Evolutionary conservation across 2,888 invertebrate species (phyloP).

Genomic region (Strigamia crassipes): DNA sequence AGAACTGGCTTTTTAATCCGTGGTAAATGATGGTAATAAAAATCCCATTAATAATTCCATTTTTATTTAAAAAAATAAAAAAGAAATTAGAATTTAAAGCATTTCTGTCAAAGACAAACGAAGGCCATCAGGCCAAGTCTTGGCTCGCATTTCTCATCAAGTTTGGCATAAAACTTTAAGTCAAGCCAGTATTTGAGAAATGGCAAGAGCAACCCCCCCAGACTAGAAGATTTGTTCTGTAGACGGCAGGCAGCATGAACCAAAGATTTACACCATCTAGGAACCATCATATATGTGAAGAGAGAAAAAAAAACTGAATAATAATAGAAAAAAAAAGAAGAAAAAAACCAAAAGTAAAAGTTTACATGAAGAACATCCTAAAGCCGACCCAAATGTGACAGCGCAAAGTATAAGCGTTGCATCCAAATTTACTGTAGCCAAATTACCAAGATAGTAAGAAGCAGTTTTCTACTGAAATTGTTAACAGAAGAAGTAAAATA

Average conservation of each 20-base stretch:
- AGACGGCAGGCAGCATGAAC: slow-evolving; percentile 16
- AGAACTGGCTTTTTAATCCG: no score
- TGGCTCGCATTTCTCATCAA: slow-evolving; percentile 5
- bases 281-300: not conserved
- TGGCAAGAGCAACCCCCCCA: not conserved
- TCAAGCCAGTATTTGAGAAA: not conserved
- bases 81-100: not conserved
- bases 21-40: no score
- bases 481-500: not conserved
- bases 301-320: not conserved
- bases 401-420: not conserved
- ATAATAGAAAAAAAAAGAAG: not conserved
- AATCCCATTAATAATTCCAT: no score
- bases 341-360: not conserved
- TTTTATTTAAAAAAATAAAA: not conserved
- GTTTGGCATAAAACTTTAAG: slow-evolving; percentile 2
- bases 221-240: slow-evolving; percentile 10
- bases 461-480: not conserved
- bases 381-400: not conserved
- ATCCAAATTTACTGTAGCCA: slow-evolving; percentile 12
- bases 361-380: slow-evolving; percentile 5
- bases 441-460: not conserved
- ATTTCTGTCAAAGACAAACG: slow-evolving; percentile 10
- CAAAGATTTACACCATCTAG: not conserved
- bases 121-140: not conserved